Percentiles rank a stretch among this genome's conserved stretches.
Conservation (phyloP, 2,113 vertebrate genomes). For the Rana temporaria region DNA sequence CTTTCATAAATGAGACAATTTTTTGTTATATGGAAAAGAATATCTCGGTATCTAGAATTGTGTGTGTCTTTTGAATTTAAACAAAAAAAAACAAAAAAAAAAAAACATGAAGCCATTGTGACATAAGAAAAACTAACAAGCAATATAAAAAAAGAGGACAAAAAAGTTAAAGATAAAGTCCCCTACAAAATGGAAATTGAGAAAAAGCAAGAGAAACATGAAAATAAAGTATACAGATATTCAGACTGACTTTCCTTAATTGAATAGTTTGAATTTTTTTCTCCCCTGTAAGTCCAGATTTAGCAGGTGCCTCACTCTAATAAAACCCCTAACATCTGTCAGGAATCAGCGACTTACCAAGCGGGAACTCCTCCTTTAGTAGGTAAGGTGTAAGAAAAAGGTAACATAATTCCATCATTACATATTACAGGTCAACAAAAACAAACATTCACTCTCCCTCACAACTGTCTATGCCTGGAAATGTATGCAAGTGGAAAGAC, state of each 20-base stretch:
- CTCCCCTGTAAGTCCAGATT: slow-evolving; percentile 79
- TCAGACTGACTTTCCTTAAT: slow-evolving; percentile 60
- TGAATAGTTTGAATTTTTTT: slow-evolving; percentile 63
- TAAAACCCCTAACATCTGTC: slow-evolving; percentile 93
- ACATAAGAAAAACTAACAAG: slow-evolving; percentile 34
- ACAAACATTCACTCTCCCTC: slow-evolving; percentile 92
- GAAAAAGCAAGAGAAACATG: slow-evolving; percentile 58
- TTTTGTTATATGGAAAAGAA: not conserved
- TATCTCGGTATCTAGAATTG: not conserved
- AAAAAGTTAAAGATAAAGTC: slow-evolving; percentile 22
- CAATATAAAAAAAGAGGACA: slow-evolving; percentile 8
- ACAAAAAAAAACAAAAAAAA: not conserved
- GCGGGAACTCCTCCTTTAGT: slow-evolving; percentile 99
- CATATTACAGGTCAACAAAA: slow-evolving; percentile 94
- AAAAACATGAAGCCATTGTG: not conserved
- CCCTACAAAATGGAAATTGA: not conserved
- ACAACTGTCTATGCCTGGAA: slow-evolving; percentile 17
- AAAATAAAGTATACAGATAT: slow-evolving; percentile 74
- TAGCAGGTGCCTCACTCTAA: slow-evolving; percentile 87
- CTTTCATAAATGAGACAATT: no score
- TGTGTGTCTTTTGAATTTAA: not conserved
- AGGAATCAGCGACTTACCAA: slow-evolving; percentile 99
- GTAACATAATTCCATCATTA: slow-evolving; percentile 99
- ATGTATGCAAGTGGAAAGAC: not conserved
- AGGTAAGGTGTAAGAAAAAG: slow-evolving; percentile 99